Evolutionary conservation across 2,888 invertebrate species (phyloP).

Genomic region (Acronicta psi): DNA sequence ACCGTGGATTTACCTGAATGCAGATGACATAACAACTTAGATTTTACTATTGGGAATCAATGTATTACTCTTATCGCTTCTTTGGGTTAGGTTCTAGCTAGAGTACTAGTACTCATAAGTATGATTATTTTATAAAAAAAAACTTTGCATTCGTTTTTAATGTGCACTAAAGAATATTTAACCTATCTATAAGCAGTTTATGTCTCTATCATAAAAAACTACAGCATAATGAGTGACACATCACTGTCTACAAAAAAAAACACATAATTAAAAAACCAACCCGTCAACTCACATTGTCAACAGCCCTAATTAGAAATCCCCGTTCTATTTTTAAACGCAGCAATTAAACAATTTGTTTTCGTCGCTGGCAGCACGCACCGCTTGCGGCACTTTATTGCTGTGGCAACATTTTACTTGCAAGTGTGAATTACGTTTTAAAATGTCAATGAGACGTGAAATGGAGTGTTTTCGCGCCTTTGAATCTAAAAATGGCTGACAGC

Average conservation of each 20-base stretch:
- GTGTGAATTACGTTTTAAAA: slow-evolving; percentile 81
- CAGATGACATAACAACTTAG: no score
- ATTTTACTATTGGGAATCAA: no score
- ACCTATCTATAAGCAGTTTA: no score
- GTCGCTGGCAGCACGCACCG: slow-evolving; percentile 77
- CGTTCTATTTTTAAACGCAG: slow-evolving; percentile 55
- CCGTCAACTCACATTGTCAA: slow-evolving; percentile 36
- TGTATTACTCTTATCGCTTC: no score
- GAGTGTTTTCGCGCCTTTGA: slow-evolving; percentile 73
- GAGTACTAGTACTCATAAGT: no score
- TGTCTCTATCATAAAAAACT: slow-evolving; percentile 3
- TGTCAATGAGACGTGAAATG: slow-evolving; percentile 81
- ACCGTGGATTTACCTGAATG: no score
- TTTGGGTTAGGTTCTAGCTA: no score
- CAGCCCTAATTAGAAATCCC: slow-evolving; percentile 51
- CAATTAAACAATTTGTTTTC: slow-evolving; percentile 87
- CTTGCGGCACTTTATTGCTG: slow-evolving; percentile 78
- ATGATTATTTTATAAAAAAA: no score
- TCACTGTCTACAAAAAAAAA: slow-evolving; percentile 2
- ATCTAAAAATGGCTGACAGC: slow-evolving; percentile 72
- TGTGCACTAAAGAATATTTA: no score
- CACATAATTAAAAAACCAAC: slow-evolving; percentile 32
- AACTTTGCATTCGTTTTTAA: no score
- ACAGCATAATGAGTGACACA: not conserved
- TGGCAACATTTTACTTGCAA: slow-evolving; percentile 85